Percentiles rank a stretch among this genome's conserved stretches.
Conservation (phyloP, 2,113 vertebrate genomes). For the Rhinogobius similis region DNA sequence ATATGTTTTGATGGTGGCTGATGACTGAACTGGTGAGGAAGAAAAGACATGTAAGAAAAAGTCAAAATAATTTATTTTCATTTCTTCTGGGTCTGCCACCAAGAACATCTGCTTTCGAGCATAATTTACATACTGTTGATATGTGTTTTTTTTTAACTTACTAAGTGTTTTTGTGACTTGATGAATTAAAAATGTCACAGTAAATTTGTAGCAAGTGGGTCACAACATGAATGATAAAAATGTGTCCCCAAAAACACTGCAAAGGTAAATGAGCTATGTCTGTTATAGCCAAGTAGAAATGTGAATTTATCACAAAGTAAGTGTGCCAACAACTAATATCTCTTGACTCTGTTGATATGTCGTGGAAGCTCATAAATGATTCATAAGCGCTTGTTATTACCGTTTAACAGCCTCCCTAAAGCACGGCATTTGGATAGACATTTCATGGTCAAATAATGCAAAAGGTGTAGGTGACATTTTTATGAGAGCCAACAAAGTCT, state of each 20-base stretch:
- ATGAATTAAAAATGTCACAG: neutral
- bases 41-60: neutral
- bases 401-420: neutral
- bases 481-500: neutral
- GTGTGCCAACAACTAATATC: neutral
- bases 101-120: too few relatives aligned
- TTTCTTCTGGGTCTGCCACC: neutral
- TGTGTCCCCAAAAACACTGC: neutral
- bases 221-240: neutral
- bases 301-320: neutral
- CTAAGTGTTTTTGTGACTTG: neutral
- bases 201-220: neutral
- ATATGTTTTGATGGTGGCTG: neutral
- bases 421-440: neutral
- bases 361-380: neutral
- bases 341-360: neutral
- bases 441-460: neutral
- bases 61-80: neutral
- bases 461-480: neutral
- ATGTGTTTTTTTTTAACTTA: neutral
- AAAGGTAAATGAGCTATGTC: neutral
- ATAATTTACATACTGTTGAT: neutral
- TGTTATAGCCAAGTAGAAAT: neutral
- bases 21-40: neutral
- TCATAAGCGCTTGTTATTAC: neutral